Evolutionary conservation across 53 echinoderm and acorn worm genomes (phyloP), one percentile per base, ranked within the genome.

Genomic region (Actinopyga echinites): DNA sequence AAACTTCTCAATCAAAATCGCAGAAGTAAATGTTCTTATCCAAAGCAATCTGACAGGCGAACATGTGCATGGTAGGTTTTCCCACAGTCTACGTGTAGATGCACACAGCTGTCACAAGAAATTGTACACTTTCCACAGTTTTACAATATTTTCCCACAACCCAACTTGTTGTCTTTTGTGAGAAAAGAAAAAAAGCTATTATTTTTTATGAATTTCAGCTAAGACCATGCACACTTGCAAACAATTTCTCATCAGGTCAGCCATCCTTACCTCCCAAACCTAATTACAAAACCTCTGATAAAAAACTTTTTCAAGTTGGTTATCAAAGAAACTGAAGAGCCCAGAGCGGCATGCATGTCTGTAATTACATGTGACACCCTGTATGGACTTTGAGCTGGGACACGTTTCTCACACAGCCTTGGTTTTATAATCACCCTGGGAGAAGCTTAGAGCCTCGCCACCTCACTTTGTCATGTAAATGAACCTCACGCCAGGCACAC

Each of bases 401-500:
- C 71, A 71, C 71, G 71, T 71, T 71, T 71, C 33, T 78, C 78
- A 78, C 78, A 78, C 78, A 78, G 32, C 30, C 32, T 33, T 26
- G 78, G 78, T 54, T 78, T 56, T 78, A 78, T 78, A 78, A 78
- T 78, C 57, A 78, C 78, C 78, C 54, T 78, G 55, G 57, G 78
- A 78, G 45, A 56, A 56, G 54, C 57, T 78, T 33, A 52, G 26
- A 56, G 78, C 25, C 78, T 56, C 55, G 30, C 78, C 44, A 56
- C 54, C 55, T 78, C 33, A n/a, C 78, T 78, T 78, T 78, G 78
- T 78, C 55, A 78, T 78, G 78, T 56, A 78, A 78, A 78, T 78
- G 78, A 78, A 32, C 78, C 78, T 78, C 55, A 54, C 54, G 55
- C 78, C 56, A 56, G 78, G 55, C 78, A 78, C 78, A 56, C 78